Base-by-base conservation (phyloP, 2,797 vertebrate species). In the Hemibagrus guttatus region DNA sequence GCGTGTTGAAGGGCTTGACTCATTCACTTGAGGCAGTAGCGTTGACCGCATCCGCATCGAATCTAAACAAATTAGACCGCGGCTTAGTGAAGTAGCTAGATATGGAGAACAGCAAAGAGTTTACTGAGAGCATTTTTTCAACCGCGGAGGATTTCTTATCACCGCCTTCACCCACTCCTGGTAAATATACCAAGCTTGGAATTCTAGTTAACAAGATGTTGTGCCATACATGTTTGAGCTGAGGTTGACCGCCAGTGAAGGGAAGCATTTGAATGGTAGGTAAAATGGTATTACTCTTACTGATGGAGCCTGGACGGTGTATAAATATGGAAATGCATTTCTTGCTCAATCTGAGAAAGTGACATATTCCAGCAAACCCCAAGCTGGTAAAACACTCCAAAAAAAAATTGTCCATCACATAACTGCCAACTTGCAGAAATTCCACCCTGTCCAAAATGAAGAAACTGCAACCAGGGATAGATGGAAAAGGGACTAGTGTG, bases 281-380 rank as follows among this genome's bases (percentile, higher is more conserved):
- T 42, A 81, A 81, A 81, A 81, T 63, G 21, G 76, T 59, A 59
- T 79, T 39, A 35, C 31, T 59, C 19, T 79, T 58, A 78, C 6
- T 16, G 58, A 81, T 63, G 79, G 39, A 64, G 59, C 16, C 11
- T 12, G 16, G 26, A 19, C 8, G 14, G 59, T 49, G 26, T 64
- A 28, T 19, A n/a, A 81, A 81, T 42, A 81, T 19, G 39, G 79
- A 28, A 81, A 64, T 0, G 13, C 59, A 56, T 21, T 23, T 78
- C n/a, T 79, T 58, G 31, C 54, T 59, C 42, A 81, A 21, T 23
- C 31, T n/a, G 59, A 81, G 23, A 64, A 81, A 46, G 23, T 81
- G 58, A 81, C 39, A 64, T 63, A 46, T 39, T 63, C 54, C 39
- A 63, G 58, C 79, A 35, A 81, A 21, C 59, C 1, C 39, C 79